Evolutionary conservation across 1,140 invertebrate genomes (phyloP).

Genomic region (Scaptomyza pallida): DNA sequence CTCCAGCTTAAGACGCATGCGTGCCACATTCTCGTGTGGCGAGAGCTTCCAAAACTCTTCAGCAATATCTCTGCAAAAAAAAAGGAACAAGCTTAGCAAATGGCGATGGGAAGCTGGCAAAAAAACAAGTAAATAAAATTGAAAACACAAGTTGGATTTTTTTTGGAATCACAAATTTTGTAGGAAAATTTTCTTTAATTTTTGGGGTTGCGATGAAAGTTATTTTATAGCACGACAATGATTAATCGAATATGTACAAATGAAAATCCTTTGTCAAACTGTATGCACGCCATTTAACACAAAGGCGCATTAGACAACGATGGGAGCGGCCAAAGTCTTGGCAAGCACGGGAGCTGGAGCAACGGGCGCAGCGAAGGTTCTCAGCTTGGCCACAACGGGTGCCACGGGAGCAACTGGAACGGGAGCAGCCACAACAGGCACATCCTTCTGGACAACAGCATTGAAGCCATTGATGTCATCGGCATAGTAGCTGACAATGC

Average conservation of each 20-base stretch:
- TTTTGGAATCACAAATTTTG: slow-evolving; percentile 44
- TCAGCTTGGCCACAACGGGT: slow-evolving; percentile 54
- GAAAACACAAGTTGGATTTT: background rate
- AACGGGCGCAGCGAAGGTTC: no score
- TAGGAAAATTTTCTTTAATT: slow-evolving; percentile 59
- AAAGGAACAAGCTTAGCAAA: background rate
- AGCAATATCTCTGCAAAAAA: slow-evolving; percentile 60
- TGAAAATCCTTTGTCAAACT: slow-evolving; percentile 75
- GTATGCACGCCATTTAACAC: slow-evolving; percentile 25
- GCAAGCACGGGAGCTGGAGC: slow-evolving; percentile 65
- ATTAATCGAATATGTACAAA: slow-evolving; percentile 83
- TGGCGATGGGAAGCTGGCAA: background rate
- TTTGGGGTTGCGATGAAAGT: slow-evolving; percentile 72
- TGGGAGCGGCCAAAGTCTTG: slow-evolving; percentile 69
- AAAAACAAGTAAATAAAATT: background rate
- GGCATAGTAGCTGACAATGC: slow-evolving; percentile 86
- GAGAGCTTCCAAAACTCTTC: slow-evolving; percentile 86
- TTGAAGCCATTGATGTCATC: slow-evolving; percentile 86
- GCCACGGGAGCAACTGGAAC: slow-evolving; percentile 67
- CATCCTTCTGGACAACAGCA: slow-evolving; percentile 86
- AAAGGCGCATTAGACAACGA: slow-evolving; percentile 63
- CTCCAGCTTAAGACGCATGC: slow-evolving; percentile 88
- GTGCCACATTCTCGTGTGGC: slow-evolving; percentile 87
- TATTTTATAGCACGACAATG: slow-evolving; percentile 77
- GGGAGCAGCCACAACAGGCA: slow-evolving; percentile 82